Percentiles rank a stretch among this genome's conserved stretches.
These are phyloP conservation scores for Apodemia hepburni DNA, from an alignment of 2,888 invertebrate species.

Conservation along the genomic window DNA sequence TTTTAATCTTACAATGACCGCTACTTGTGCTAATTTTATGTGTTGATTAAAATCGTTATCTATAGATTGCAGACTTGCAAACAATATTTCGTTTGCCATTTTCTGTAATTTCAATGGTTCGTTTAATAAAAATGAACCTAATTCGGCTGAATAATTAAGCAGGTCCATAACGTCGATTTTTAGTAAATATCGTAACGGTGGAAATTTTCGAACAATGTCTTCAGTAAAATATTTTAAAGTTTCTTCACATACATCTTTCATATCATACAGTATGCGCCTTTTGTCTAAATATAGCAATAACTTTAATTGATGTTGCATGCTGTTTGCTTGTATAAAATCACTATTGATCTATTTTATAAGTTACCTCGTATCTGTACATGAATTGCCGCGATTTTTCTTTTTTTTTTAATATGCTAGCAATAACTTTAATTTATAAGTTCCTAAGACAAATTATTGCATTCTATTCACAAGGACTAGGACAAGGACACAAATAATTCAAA, in stretches of 20 bases:
- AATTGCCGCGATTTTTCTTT: no score
- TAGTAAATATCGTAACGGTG: slow-evolving; percentile 52
- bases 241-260: slow-evolving; percentile 47
- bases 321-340: neutral
- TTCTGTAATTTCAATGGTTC: slow-evolving; percentile 56
- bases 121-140: slow-evolving; percentile 47
- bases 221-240: slow-evolving; percentile 47
- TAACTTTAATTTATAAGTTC: no score
- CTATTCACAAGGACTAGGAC: no score
- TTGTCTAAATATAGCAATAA: slow-evolving; percentile 62
- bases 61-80: slow-evolving; percentile 48
- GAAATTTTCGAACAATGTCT: slow-evolving; percentile 49
- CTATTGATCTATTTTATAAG: no score
- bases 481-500: no score
- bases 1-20: slow-evolving; percentile 50
- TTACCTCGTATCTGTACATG: no score
- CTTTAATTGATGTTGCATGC: slow-evolving; percentile 49
- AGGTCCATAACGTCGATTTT: slow-evolving; percentile 62
- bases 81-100: slow-evolving; percentile 54
- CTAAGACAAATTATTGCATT: no score
- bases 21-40: slow-evolving; percentile 48
- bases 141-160: slow-evolving; percentile 45
- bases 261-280: slow-evolving; percentile 46
- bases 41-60: slow-evolving; percentile 37
- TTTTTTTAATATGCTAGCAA: no score